Conservation (phyloP, 1,140 invertebrate genomes). For the Gonioctena quinquepunctata region DNA sequence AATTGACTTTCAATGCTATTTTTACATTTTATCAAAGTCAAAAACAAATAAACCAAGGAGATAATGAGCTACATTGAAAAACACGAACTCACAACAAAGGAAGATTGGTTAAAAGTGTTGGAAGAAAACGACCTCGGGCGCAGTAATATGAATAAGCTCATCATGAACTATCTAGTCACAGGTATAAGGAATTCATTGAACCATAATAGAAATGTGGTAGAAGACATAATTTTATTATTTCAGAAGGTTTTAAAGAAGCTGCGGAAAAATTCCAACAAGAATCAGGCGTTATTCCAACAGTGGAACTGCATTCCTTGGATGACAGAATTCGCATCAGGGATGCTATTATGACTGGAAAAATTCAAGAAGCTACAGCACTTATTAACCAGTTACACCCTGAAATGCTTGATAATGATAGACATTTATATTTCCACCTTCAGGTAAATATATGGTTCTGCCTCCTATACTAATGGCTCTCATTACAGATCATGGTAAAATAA, state of each 20-base stretch:
- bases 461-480: neutral
- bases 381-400: constrained; percentile 95
- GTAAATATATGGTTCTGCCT: too few species aligned
- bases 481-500: neutral
- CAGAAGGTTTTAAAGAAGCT: constrained; percentile 97
- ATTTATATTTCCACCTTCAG: constrained; percentile 95
- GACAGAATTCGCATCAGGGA: constrained; percentile 93
- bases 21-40: too few species aligned
- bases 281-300: constrained; percentile 83
- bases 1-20: too few species aligned
- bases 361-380: constrained; percentile 90
- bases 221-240: too few species aligned
- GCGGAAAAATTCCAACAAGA: constrained; percentile 96
- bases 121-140: constrained; percentile 84
- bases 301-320: constrained; percentile 88
- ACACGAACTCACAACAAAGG: constrained; percentile 54
- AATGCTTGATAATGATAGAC: constrained; percentile 91
- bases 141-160: constrained; percentile 92
- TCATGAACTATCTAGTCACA: constrained; percentile 98
- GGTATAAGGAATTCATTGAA: constrained; percentile 64
- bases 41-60: constrained; percentile 3
- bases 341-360: constrained; percentile 90
- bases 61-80: constrained; percentile 56
- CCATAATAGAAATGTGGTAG: neutral
- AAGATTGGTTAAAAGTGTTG: constrained; percentile 72